Evolutionary conservation across 2,797 vertebrate genomes (phyloP).

Genomic region (Trachurus trachurus): DNA sequence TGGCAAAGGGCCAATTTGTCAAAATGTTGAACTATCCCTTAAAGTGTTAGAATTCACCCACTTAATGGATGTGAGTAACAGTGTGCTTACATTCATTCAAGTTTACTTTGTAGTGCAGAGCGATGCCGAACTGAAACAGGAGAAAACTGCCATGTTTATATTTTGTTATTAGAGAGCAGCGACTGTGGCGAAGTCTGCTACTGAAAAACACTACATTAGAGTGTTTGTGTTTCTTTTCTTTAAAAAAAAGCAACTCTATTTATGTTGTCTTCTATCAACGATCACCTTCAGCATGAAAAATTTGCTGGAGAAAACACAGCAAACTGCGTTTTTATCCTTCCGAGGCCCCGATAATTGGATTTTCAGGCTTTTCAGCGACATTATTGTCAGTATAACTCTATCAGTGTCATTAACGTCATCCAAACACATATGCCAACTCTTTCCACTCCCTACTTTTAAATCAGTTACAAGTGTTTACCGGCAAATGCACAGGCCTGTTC

Average conservation of each 20-base stretch:
- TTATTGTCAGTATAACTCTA: background rate
- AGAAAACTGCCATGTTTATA: no score
- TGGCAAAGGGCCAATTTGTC: no score
- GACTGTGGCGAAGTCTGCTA: background rate
- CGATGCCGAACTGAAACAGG: background rate
- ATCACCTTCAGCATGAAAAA: background rate
- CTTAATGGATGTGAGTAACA: background rate
- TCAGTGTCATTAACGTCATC: background rate
- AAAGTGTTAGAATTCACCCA: background rate
- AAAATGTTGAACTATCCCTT: no score
- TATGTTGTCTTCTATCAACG: background rate
- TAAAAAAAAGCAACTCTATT: background rate
- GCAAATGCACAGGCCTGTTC: conserved; percentile 34
- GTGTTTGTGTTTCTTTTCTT: background rate
- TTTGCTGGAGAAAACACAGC: background rate
- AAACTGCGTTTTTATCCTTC: background rate
- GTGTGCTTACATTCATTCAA: background rate
- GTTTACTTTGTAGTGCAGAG: background rate
- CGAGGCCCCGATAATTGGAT: background rate
- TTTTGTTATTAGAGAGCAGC: background rate
- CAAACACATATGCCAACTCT: conserved; percentile 2
- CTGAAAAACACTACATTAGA: background rate
- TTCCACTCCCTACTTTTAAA: conserved; percentile 28
- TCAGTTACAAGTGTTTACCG: conserved; percentile 29
- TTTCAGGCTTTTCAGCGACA: background rate